phyloP scores from a whole-genome alignment of 2,888 invertebrate species.

The Prenolepis imparis region DNA sequence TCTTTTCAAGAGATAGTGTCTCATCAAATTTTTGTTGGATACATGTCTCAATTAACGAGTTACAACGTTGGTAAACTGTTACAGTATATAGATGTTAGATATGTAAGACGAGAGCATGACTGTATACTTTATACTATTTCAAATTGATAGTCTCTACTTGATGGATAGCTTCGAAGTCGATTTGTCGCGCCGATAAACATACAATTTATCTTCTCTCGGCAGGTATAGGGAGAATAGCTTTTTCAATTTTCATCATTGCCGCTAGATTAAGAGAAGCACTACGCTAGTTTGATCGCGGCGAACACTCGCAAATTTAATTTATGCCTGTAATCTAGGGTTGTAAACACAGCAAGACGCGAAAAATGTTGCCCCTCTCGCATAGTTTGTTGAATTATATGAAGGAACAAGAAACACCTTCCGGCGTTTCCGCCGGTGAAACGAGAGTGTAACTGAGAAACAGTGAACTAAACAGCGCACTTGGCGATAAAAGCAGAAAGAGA shows the following conservation, averaged over 20 bases:
- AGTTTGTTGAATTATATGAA: conserved; percentile 36
- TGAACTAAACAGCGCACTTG: not conserved
- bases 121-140: not conserved
- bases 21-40: not conserved
- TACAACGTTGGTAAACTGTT: not conserved
- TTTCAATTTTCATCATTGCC: conserved; percentile 1
- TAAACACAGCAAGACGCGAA: conserved; percentile 1
- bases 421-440: not conserved
- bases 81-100: not conserved
- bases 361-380: conserved; percentile 41
- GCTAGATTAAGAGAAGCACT: conserved; percentile 3
- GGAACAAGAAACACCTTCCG: conserved; percentile 1
- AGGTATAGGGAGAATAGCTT: not conserved
- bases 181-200: conserved; percentile 13
- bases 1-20: not conserved
- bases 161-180: conserved; percentile 11
- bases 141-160: conserved; percentile 10
- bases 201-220: not conserved
- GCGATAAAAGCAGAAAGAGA: conserved; percentile 22
- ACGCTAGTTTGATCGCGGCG: not conserved
- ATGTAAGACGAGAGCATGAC: conserved; percentile 4
- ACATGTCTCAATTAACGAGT: not conserved
- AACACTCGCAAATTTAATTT: conserved; percentile 16
- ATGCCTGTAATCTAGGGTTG: conserved; percentile 11
- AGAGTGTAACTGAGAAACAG: conserved; percentile 23